Conservation (phyloP, 1,140 invertebrate species). For the Zophobas morio region DNA sequence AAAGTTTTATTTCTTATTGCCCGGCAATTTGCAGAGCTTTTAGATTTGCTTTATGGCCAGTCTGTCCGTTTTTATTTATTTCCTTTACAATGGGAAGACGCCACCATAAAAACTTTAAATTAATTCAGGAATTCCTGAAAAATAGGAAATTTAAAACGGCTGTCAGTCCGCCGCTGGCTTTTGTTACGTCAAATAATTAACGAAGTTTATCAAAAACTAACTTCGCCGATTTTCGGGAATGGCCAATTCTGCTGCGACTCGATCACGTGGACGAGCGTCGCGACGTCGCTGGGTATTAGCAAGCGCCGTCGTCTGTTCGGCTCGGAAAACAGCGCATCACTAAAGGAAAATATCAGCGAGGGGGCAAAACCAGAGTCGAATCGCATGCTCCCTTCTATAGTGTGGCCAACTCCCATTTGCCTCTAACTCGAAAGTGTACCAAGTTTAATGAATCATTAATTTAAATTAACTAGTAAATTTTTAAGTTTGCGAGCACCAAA, state of each 20-base stretch:
- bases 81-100: constrained; percentile 26
- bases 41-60: constrained; percentile 34
- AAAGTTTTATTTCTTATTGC: constrained; percentile 54
- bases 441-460: constrained; percentile 42
- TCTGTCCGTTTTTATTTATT: constrained; percentile 37
- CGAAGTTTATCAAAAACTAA: neutral
- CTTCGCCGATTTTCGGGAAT: too few species aligned
- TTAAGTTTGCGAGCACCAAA: constrained; percentile 28
- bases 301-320: constrained; percentile 29
- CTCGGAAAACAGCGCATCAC: constrained; percentile 34
- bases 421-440: constrained; percentile 35
- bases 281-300: constrained; percentile 13
- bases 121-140: constrained; percentile 15
- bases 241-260: too few species aligned
- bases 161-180: neutral
- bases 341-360: constrained; percentile 32
- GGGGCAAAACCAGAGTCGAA: constrained; percentile 19
- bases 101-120: constrained; percentile 41
- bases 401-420: constrained; percentile 41
- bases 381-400: constrained; percentile 36
- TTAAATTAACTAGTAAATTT: constrained; percentile 42
- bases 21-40: constrained; percentile 41
- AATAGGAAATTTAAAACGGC: constrained; percentile 10
- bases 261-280: constrained; percentile 30
- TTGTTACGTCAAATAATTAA: neutral